These are phyloP conservation scores for Thereva nobilitata DNA, from an alignment of 2,888 invertebrate species.

Conservation along the genomic window DNA sequence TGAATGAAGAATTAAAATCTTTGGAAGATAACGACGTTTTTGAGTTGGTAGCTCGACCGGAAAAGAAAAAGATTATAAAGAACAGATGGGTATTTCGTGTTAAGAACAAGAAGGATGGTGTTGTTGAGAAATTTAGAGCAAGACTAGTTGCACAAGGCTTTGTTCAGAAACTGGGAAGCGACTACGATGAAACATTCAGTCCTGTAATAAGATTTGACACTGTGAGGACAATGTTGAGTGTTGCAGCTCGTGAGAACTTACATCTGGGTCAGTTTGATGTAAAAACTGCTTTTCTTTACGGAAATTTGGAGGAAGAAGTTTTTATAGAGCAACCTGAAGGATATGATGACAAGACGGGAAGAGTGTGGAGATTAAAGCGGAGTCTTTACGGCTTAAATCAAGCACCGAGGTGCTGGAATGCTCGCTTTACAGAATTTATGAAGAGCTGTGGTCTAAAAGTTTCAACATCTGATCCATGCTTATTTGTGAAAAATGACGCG, in stretches of 20 bases:
- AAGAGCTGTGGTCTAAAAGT: slow-evolving; percentile 9
- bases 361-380: slow-evolving; percentile 7
- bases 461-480: slow-evolving; percentile 19
- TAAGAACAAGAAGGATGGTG: slow-evolving; percentile 37
- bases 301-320: not conserved
- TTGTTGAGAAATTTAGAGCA: slow-evolving; percentile 24
- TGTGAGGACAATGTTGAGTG: slow-evolving; percentile 1
- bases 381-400: slow-evolving; percentile 19
- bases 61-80: not conserved
- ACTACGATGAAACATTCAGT: slow-evolving; percentile 10
- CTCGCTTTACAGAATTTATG: slow-evolving; percentile 10
- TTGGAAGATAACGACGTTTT: slow-evolving; percentile 3
- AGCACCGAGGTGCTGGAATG: slow-evolving; percentile 19
- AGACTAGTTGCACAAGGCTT: slow-evolving; percentile 34
- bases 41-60: slow-evolving; percentile 8
- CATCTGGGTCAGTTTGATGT: slow-evolving; percentile 1
- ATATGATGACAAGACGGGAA: not conserved
- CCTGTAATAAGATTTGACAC: slow-evolving; percentile 16
- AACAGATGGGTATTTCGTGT: slow-evolving; percentile 42
- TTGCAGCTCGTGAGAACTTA: not conserved
- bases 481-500: not conserved
- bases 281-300: slow-evolving; percentile 2
- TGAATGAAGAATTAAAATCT: not conserved
- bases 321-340: not conserved
- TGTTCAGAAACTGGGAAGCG: slow-evolving; percentile 21